Evolutionary conservation across 2,888 invertebrate species (phyloP).

Genomic region (Ennomos quercinarius): DNA sequence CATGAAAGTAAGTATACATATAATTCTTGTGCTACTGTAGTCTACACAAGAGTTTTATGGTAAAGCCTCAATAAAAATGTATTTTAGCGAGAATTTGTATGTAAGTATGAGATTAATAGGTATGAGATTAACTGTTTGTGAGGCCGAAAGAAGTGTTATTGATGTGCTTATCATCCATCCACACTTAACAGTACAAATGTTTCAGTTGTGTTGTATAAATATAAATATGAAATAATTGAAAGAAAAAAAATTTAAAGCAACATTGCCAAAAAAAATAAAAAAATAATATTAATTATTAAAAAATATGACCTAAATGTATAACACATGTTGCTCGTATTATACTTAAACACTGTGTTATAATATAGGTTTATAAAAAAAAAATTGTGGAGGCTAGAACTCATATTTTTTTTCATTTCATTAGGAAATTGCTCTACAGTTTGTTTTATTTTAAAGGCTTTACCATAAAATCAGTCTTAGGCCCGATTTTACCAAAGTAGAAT

Average conservation of each 20-base stretch:
- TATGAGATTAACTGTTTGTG: constrained; percentile 1
- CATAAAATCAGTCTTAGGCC: constrained; percentile 15
- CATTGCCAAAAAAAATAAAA: too few species aligned
- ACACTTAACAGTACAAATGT: neutral
- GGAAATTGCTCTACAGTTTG: too few species aligned
- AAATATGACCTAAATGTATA: too few species aligned
- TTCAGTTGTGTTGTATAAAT: neutral
- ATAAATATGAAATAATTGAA: too few species aligned
- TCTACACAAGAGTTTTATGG: constrained; percentile 12
- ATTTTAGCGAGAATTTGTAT: neutral
- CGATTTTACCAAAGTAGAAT: too few species aligned
- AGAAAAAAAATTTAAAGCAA: too few species aligned
- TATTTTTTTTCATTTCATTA: neutral
- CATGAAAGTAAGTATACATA: constrained; percentile 22
- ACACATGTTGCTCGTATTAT: too few species aligned
- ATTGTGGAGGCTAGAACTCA: too few species aligned
- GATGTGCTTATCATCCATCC: too few species aligned
- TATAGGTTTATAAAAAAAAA: too few species aligned
- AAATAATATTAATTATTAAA: too few species aligned
- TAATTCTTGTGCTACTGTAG: constrained; percentile 21
- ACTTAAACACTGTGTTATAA: too few species aligned
- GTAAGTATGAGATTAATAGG: neutral
- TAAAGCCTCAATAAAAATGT: constrained; percentile 7
- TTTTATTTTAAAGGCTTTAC: constrained; percentile 5
- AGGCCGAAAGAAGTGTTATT: neutral